Percentiles rank a stretch among this genome's conserved stretches.
These are phyloP conservation scores for Pinna nobilis DNA, from an alignment of 1,140 invertebrate genomes.

Conservation along the genomic window DNA sequence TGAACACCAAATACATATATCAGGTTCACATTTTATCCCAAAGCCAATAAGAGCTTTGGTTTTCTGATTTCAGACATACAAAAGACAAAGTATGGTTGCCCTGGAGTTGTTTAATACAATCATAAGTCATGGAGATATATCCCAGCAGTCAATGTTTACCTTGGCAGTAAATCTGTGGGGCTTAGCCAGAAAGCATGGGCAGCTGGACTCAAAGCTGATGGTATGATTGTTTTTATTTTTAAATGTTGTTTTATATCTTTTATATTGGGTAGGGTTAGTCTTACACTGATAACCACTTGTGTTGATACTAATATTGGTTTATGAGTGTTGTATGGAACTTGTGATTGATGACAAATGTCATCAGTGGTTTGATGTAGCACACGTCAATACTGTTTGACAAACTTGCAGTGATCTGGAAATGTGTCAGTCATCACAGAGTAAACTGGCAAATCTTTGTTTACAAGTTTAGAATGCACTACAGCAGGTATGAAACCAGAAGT, in stretches of 20 bases:
- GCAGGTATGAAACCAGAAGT: too few species aligned
- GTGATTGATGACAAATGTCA: too few species aligned
- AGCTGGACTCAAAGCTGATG: conserved; percentile 72
- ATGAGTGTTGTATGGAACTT: neutral
- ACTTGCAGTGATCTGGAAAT: too few species aligned
- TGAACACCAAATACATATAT: too few species aligned
- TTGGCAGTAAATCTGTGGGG: conserved; percentile 88
- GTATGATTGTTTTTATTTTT: conserved; percentile 45
- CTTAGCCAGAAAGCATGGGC: conserved; percentile 81
- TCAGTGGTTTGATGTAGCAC: too few species aligned
- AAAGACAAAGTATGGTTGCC: conserved; percentile 79
- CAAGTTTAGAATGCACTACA: too few species aligned
- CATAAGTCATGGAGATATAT: conserved; percentile 83
- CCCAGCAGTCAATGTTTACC: conserved; percentile 77
- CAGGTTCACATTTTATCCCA: too few species aligned
- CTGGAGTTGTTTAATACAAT: conserved; percentile 85
- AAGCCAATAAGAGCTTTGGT: neutral
- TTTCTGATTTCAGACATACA: conserved; percentile 62
- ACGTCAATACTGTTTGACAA: too few species aligned
- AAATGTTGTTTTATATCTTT: neutral
- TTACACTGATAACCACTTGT: neutral
- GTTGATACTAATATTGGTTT: neutral
- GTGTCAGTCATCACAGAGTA: too few species aligned
- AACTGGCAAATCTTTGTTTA: too few species aligned
- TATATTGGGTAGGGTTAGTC: neutral